Base-by-base conservation (phyloP, 2,113 vertebrate species). In the Ellobius talpinus region DNA sequence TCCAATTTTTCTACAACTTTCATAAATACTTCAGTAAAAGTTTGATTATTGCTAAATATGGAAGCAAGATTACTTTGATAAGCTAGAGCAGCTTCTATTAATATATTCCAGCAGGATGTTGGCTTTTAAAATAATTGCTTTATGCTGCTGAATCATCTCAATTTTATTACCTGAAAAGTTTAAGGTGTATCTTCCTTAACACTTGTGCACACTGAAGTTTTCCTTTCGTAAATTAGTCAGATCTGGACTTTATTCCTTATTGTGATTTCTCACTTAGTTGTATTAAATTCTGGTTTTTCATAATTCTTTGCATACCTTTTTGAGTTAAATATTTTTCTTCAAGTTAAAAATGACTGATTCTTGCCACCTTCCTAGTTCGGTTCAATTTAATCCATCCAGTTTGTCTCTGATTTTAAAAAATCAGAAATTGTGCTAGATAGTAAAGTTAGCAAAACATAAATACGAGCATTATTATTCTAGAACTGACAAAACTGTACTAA, bases 1-100 rank as follows among this genome's bases (percentile, higher is more conserved):
- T 94, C 92, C 96, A 97, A 13, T 96, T 94, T 94, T 87, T 79
- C 61, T 78, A 95, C 77, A 89, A 94, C 68, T 95, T 70, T 84
- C 87, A 95, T 94, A 96, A 97, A 97, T 94, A 87, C 94, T 96
- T 97, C 42, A 97, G 77, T 72, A 95, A 97, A 93, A n/a, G 42
- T 82, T 96, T 93, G 77, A 88, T 91, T 91, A 95, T 96, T 96
- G 91, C 95, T 96, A 97, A 97, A 96, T 97, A 95, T 94, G 94
- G 96, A 68, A 91, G 88, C 94, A 96, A 97, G 93, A 87, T 91
- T 96, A 96, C 86, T 84, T 70, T 50, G 94, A 95, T 95, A 95
- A 95, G 39, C 61, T 72, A 87, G 66, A 86, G 86, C 78, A 92
- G 77, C 50, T 92, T 19, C 76, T 96, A 95, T 96, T 97, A 96